phyloP scores from a whole-genome alignment of 2,113 vertebrate genomes.

The Hemibagrus wyckioides region DNA sequence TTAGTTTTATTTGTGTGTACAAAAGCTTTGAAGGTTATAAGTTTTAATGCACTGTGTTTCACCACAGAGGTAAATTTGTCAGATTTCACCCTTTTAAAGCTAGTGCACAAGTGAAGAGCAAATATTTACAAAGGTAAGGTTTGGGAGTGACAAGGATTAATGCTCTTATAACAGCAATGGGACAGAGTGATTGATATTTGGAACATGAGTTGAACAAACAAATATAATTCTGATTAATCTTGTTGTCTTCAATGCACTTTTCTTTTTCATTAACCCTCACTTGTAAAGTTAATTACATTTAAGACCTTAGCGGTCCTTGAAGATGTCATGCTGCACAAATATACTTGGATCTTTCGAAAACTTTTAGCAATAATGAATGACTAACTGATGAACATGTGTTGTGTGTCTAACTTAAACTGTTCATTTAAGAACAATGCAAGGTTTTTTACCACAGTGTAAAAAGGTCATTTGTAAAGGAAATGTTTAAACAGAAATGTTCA shows the following conservation, averaged over 20 bases:
- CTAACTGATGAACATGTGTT: constrained; percentile 31
- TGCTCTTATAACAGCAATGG: neutral
- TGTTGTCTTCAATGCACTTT: neutral
- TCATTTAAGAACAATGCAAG: neutral
- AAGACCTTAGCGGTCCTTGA: neutral
- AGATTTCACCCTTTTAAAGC: neutral
- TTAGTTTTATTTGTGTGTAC: neutral
- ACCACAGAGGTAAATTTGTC: neutral
- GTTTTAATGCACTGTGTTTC: neutral
- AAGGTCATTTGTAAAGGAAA: constrained; percentile 10
- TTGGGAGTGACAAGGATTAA: neutral
- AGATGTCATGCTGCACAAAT: constrained; percentile 25
- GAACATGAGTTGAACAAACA: constrained; percentile 21
- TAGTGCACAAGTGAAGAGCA: neutral
- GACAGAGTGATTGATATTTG: neutral
- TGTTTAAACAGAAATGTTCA: neutral
- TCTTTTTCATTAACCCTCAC: neutral
- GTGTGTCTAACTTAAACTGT: neutral
- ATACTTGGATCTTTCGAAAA: neutral
- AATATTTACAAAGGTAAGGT: neutral
- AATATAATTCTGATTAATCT: constrained; percentile 16
- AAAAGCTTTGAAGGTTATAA: neutral
- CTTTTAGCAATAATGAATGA: constrained; percentile 20
- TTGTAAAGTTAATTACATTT: neutral
- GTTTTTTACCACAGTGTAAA: neutral